Evolutionary conservation across 1,140 invertebrate genomes (phyloP), one percentile per base, ranked within the genome.

Genomic region (Plodia interpunctella): DNA sequence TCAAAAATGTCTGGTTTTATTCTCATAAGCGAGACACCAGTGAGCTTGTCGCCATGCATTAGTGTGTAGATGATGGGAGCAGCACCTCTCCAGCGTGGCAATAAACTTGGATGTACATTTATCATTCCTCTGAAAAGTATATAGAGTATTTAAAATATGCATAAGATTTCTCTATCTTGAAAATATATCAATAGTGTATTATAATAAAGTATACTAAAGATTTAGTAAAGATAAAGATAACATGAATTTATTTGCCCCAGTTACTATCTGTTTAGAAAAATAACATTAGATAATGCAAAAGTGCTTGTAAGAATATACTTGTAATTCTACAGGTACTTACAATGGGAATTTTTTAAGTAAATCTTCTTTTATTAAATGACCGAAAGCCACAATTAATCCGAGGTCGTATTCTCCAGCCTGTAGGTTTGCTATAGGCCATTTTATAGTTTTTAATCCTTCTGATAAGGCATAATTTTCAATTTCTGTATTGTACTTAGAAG

Each of bases 71-170:
- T 91, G 51, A 98, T 94, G 3, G 97, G 97, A 10, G 96, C 94
- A 49, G 97, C 96, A 30, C 98, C 98, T 84, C 98, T 90, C 96
- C 97, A 99, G 63, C 95, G 91, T 21, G 98, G 98, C 67, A 99
- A 82, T 30, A 99, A 80, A 88, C 97, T 98, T 10, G 94, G 96
- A 90, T 99, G 98, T 0, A 98, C 93, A 91, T 98, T 98, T 38
- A 97, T 88, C 90, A 97, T 96, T 13, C 97, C 97, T 84, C 96
- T 97, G 74, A 66, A 91, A 70, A 62, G 30, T 25, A 61, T n/a
- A n/a, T n/a, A n/a, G n/a, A n/a, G n/a, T n/a, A n/a, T n/a, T n/a
- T n/a, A n/a, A n/a, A n/a, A n/a, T n/a, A n/a, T n/a, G n/a, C n/a
- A n/a, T n/a, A n/a, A n/a, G n/a, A n/a, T n/a, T n/a, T n/a, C n/a